A percentile compares a stretch with the other conserved stretches of the same genome.
These are phyloP conservation scores for Poecilia wingei DNA, from an alignment of 2,797 vertebrate species.

Conservation along the genomic window DNA sequence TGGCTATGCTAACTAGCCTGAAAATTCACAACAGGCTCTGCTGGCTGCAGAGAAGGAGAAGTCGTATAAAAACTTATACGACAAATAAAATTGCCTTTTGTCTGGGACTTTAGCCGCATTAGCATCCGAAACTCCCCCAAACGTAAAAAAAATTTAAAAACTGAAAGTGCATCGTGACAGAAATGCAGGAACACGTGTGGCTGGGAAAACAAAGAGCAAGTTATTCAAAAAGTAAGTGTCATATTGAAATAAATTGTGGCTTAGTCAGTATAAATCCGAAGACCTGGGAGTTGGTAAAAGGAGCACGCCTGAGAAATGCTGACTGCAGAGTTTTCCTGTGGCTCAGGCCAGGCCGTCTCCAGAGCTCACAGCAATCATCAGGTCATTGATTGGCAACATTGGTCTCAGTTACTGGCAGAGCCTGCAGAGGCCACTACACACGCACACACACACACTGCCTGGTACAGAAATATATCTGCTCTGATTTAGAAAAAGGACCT, in stretches of 20 bases:
- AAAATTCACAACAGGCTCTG: too few relatives aligned
- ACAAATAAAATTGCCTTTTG: not conserved
- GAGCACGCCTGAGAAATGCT: slow-evolving; percentile 43
- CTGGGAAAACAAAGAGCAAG: not conserved
- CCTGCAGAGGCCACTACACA: slow-evolving; percentile 60
- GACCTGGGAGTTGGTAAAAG: slow-evolving; percentile 16
- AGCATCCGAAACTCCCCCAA: not conserved
- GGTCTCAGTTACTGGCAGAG: slow-evolving; percentile 60
- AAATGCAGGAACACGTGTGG: not conserved
- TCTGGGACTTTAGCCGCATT: not conserved
- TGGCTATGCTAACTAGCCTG: too few relatives aligned
- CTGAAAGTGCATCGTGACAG: not conserved
- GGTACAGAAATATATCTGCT: slow-evolving; percentile 28
- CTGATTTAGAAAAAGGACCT: slow-evolving; percentile 57
- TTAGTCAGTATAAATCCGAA: slow-evolving; percentile 9
- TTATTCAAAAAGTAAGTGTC: slow-evolving; percentile 14
- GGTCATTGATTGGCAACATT: slow-evolving; percentile 67
- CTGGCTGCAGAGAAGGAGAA: too few relatives aligned
- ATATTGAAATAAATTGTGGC: slow-evolving; percentile 7
- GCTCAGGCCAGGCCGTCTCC: slow-evolving; percentile 53
- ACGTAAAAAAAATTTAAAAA: not conserved
- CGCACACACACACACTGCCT: slow-evolving; percentile 19
- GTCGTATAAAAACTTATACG: not conserved
- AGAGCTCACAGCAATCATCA: slow-evolving; percentile 61
- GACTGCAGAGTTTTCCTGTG: slow-evolving; percentile 51